phyloP scores from a whole-genome alignment of 2,113 vertebrate genomes.

The Camelus bactrianus region DNA sequence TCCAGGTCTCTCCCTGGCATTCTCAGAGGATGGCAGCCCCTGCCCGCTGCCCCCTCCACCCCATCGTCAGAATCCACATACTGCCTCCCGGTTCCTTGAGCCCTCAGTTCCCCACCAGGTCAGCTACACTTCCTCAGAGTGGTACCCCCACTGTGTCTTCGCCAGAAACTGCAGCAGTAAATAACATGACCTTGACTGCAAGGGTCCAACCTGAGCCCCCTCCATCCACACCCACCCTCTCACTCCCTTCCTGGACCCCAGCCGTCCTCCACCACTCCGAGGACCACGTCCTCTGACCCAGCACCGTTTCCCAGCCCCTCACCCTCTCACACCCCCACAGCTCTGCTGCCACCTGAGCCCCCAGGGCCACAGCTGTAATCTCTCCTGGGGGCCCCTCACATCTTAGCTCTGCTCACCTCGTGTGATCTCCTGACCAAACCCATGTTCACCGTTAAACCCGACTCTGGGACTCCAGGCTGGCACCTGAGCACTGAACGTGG shows the following conservation, averaged over 20 bases:
- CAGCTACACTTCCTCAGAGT: background rate
- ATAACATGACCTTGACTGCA: background rate
- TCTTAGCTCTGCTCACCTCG: background rate
- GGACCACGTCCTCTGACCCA: background rate
- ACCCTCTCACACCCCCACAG: background rate
- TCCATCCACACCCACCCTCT: background rate
- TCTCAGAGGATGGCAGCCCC: background rate
- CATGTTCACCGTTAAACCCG: no score
- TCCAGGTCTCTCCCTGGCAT: background rate
- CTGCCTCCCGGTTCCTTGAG: background rate
- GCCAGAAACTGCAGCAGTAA: background rate
- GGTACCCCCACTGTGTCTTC: background rate
- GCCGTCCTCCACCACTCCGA: background rate
- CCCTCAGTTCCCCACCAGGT: accelerated
- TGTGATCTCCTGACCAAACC: background rate
- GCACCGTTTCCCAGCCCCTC: background rate
- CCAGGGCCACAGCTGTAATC: background rate
- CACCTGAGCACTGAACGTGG: background rate
- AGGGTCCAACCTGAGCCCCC: background rate
- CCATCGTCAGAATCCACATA: background rate
- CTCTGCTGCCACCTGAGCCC: background rate
- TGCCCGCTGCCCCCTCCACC: background rate
- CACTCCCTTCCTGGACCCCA: background rate
- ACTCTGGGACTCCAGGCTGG: background rate
- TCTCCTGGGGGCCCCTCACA: background rate